phyloP scores from a whole-genome alignment of 2,797 vertebrate species.

The Gobio occitaniae region DNA sequence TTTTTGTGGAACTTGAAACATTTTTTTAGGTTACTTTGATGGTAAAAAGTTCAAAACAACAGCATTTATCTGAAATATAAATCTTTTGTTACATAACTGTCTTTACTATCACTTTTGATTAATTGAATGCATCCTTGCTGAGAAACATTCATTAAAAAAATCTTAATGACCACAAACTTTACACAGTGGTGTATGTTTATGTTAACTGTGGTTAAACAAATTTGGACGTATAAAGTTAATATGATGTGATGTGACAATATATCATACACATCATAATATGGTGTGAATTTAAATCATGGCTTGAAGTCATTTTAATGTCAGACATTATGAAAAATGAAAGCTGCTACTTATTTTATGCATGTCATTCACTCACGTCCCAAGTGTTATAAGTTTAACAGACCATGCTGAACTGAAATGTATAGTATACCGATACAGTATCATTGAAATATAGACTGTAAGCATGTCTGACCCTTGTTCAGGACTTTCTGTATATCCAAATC shows the following conservation, averaged over 20 bases:
- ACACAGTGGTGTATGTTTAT: not conserved
- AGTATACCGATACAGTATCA: not conserved
- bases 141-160: not conserved
- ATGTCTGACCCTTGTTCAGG: not conserved
- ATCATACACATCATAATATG: not conserved
- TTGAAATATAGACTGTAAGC: not conserved
- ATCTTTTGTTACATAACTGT: not conserved
- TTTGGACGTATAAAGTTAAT: not conserved
- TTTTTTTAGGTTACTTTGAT: not conserved
- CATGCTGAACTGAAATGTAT: not conserved
- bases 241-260: not conserved
- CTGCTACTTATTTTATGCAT: slow-evolving; percentile 1
- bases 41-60: not conserved
- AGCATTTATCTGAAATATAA: not conserved
- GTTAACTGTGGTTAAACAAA: not conserved
- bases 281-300: not conserved
- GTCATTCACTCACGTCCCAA: not conserved
- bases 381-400: not conserved
- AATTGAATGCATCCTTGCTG: not conserved
- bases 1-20: not conserved
- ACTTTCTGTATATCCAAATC: not conserved
- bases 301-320: not conserved
- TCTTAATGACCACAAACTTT: not conserved
- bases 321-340: not conserved
- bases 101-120: not conserved